Evolutionary conservation across 37 sponge, comb jelly and placozoan species (phyloP).

Genomic region (Tethya wilhelma): DNA sequence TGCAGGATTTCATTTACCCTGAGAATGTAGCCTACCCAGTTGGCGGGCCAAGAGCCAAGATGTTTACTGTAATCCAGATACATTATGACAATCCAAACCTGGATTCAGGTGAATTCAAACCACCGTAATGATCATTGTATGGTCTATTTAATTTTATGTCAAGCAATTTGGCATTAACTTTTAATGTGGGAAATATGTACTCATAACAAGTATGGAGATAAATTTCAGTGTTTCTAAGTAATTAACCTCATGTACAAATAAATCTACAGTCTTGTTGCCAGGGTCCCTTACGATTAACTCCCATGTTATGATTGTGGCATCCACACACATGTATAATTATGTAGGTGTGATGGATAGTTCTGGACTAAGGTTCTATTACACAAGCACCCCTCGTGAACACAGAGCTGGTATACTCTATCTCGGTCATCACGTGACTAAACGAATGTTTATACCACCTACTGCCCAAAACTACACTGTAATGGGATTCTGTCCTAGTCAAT

Average conservation of each 20-base stretch:
- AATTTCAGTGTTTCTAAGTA: too few species aligned
- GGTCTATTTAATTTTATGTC: too few species aligned
- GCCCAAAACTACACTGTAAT: slow-evolving; percentile 14
- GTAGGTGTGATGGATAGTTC: slow-evolving; percentile 54
- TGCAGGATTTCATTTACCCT: slow-evolving; percentile 64
- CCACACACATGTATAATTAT: too few species aligned
- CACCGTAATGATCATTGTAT: too few species aligned
- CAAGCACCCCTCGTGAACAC: slow-evolving; percentile 2
- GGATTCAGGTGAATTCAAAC: not conserved
- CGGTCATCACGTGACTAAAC: slow-evolving; percentile 27
- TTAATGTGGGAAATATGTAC: too few species aligned
- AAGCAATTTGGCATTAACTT: too few species aligned
- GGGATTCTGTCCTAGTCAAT: slow-evolving; percentile 11
- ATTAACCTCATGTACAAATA: too few species aligned
- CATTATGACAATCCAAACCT: slow-evolving; percentile 76
- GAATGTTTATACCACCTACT: slow-evolving; percentile 43
- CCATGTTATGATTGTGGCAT: too few species aligned
- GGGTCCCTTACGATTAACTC: too few species aligned
- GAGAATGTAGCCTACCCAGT: slow-evolving; percentile 67
- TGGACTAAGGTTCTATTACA: slow-evolving; percentile 43
- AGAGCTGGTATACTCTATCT: slow-evolving; percentile 40
- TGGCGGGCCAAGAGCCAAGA: slow-evolving; percentile 50
- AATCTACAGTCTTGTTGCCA: too few species aligned
- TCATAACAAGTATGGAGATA: too few species aligned
- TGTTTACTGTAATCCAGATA: slow-evolving; percentile 49